Evolutionary conservation across 2,797 vertebrate genomes (phyloP), one percentile per base, ranked within the genome.

Genomic region (Acipenser ruthenus): DNA sequence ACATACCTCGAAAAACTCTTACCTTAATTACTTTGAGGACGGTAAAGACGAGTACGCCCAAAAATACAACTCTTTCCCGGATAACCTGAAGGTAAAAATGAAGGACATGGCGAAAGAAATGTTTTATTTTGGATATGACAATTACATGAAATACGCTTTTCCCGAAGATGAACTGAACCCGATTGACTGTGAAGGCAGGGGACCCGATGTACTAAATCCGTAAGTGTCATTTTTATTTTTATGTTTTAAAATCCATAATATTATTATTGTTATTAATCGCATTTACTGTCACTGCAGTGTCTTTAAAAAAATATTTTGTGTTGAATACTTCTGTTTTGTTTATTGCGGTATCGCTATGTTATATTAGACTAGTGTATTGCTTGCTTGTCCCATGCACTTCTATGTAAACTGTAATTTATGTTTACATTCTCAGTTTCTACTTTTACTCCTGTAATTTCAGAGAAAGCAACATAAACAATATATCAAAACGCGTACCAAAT

Each of bases 61-160:
- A 73, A 94, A 90, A 58, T 95, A 94, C 84, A 81, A 91, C 53
- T 88, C 91, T 67, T 97, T 97, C 80, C 91, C 95, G 0, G 83
- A 89, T 68, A 80, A 88, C 4, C 90, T 96, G 48, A 93, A 87
- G 65, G 76, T 80, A 2, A 87, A 90, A 70, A 92, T 99, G 90
- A 93, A 89, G 73, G 89, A 82, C 70, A 91, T 93, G 84, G 95
- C 95, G 63, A 93, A 88, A 68, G 87, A 92, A 8, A 98, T 99
- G 96, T 99, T 99, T 78, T 92, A 86, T 66, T 97, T 98, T 72
- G 95, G 95, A 75, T 98, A 99, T 78, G 95, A 98, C 80, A 97
- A 93, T 84, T 99, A 98, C 86, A 99, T 99, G 96, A 92, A 83
- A 73, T 89, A 95, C 79, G 96, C 95, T 18, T 98, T 99, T 72